Base-by-base conservation (phyloP, 2,888 invertebrate species). In the Augochlorella aurata region DNA sequence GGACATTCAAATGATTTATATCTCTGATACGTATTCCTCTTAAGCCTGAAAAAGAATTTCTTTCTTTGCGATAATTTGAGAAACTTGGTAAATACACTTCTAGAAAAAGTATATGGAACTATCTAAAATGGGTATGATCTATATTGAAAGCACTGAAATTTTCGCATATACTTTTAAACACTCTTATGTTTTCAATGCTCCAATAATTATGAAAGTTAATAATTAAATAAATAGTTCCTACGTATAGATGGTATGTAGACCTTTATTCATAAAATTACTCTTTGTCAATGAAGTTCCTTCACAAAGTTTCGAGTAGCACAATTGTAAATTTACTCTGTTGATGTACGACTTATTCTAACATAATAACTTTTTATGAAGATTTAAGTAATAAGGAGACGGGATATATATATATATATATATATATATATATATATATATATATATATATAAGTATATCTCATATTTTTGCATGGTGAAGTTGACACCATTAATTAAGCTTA, bases 191-290 rank as follows among this genome's bases (percentile, higher is more conserved):
- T 29, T 49, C 29, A 63, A 67, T 47, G 38, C 50, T 61, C 67
- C 49, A 45, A 65, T 12, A 29, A 52, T 12, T 16, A 44, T 63
- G 21, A 77, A 65, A 44, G 77, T 77, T 24, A 71, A 63, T 79
- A 75, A 74, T 75, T 81, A 89, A 84, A 86, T 83, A 80, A 85
- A 79, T 80, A 65, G 24, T 77, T 75, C 79, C 73, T 82, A 82
- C 72, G 44, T 75, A 67, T 77, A 54, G 38, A 77, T 74, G 16
- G 74, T 81, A 71, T 78, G 69, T 84, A 87, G 77, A 88, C 81
- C 81, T 90, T 91, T 90, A 91, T 91, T 91, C 84, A 88, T 89
- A 87, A 89, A 90, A 88, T 89, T 82, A 85, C 71, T 85, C 75
- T 79, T 81, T 81, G 67, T 85, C 71, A 82, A 74, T 84, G 68